These are phyloP conservation scores for Labroides dimidiatus DNA, from an alignment of 2,797 vertebrate genomes.

Conservation along the genomic window DNA sequence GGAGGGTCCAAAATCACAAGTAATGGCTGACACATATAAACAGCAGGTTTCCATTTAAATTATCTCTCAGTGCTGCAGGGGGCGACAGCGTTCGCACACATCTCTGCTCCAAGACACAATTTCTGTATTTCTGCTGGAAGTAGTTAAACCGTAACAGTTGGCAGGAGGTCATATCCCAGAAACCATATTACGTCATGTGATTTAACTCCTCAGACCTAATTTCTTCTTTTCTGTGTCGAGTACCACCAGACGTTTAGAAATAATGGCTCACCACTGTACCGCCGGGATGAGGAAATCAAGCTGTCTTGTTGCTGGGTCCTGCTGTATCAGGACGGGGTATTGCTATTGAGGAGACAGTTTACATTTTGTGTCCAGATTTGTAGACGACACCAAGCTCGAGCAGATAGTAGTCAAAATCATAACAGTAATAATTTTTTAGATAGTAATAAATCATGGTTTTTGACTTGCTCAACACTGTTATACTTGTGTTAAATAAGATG, in stretches of 20 bases:
- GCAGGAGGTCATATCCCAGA: slow-evolving; percentile 64
- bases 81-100: slow-evolving; percentile 27
- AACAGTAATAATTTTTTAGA: too few relatives aligned
- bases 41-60: slow-evolving; percentile 23
- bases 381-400: background rate
- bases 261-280: slow-evolving; percentile 62
- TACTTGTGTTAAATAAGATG: slow-evolving; percentile 7
- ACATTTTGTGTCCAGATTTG: background rate
- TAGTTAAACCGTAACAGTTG: slow-evolving; percentile 68
- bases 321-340: slow-evolving; percentile 28
- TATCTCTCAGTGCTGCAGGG: slow-evolving; percentile 43
- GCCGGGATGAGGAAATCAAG: slow-evolving; percentile 49
- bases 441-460: background rate
- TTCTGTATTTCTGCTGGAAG: slow-evolving; percentile 67
- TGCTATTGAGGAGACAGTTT: slow-evolving; percentile 6
- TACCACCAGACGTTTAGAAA: slow-evolving; percentile 65
- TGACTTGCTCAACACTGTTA: background rate
- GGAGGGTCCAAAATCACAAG: slow-evolving; percentile 15
- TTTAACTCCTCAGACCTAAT: slow-evolving; percentile 62
- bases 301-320: slow-evolving; percentile 17
- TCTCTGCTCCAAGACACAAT: slow-evolving; percentile 28
- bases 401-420: too few relatives aligned
- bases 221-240: slow-evolving; percentile 58
- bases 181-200: slow-evolving; percentile 71
- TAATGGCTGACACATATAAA: slow-evolving; percentile 23